A percentile compares a stretch with the other conserved stretches of the same genome.
Evolutionary conservation across 2,797 vertebrate species (phyloP).

Genomic region (Macroramphosus scolopax): DNA sequence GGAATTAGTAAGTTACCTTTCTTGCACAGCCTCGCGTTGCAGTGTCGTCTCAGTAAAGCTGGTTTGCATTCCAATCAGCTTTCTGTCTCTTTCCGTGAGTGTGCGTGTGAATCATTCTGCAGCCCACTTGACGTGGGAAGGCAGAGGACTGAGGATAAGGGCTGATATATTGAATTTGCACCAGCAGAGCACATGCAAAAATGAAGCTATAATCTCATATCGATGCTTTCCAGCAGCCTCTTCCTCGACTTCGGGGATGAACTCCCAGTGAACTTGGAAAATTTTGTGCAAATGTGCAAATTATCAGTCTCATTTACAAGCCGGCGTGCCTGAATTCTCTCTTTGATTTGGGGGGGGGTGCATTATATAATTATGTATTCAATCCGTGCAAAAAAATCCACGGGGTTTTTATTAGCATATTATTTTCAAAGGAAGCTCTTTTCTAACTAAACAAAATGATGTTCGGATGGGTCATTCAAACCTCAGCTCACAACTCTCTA

Average conservation of each 20-base stretch:
- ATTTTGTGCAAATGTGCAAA: constrained; percentile 45
- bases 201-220: constrained; percentile 33
- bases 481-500: constrained; percentile 3
- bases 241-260: constrained; percentile 47
- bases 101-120: constrained; percentile 41
- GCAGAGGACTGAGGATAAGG: constrained; percentile 48
- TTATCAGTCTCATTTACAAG: constrained; percentile 40
- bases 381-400: constrained; percentile 28
- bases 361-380: constrained; percentile 48
- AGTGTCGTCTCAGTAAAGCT: constrained; percentile 27
- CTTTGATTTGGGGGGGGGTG: constrained; percentile 33
- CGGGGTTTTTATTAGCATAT: background rate
- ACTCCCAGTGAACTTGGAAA: constrained; percentile 53
- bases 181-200: constrained; percentile 28
- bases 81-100: constrained; percentile 30
- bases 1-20: too few species aligned
- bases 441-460: constrained; percentile 10
- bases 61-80: constrained; percentile 55
- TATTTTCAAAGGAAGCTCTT: too few species aligned
- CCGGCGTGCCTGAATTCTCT: constrained; percentile 25
- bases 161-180: constrained; percentile 62
- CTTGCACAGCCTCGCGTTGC: constrained; percentile 3
- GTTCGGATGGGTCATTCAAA: constrained; percentile 16
- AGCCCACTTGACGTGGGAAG: constrained; percentile 57
- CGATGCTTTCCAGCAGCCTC: constrained; percentile 36